phyloP scores from a whole-genome alignment of 2,888 invertebrate species.

The Biston stratarius region DNA sequence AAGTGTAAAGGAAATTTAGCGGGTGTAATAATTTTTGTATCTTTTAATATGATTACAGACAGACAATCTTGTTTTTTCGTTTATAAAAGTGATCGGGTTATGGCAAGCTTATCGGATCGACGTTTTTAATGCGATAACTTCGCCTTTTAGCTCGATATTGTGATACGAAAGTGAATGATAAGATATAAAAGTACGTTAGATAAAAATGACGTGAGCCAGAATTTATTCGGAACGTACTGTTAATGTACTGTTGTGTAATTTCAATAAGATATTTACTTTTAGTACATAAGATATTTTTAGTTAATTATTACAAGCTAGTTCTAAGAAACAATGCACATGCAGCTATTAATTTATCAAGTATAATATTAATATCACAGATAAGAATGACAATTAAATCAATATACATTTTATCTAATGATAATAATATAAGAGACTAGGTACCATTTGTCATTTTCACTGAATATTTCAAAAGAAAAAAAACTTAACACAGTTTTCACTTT shows the following conservation, averaged over 20 bases:
- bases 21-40: neutral
- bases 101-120: constrained; percentile 37
- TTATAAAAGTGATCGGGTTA: constrained; percentile 12
- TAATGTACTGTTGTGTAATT: neutral
- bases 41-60: constrained; percentile 9
- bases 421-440: too few relatives aligned
- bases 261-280: neutral
- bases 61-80: constrained; percentile 17
- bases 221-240: neutral
- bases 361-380: neutral
- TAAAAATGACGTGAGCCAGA: neutral
- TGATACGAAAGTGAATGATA: constrained; percentile 40
- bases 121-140: constrained; percentile 37
- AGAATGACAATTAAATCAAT: neutral
- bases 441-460: too few relatives aligned
- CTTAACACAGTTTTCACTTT: too few relatives aligned
- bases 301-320: neutral
- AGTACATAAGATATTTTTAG: too few relatives aligned
- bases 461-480: too few relatives aligned
- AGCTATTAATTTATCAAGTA: neutral
- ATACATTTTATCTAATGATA: neutral
- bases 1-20: neutral
- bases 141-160: constrained; percentile 22
- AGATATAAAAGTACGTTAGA: constrained; percentile 31
- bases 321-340: neutral